Evolutionary conservation across 2,797 vertebrate genomes (phyloP).

Genomic region (Mormyrus hasselquistii): DNA sequence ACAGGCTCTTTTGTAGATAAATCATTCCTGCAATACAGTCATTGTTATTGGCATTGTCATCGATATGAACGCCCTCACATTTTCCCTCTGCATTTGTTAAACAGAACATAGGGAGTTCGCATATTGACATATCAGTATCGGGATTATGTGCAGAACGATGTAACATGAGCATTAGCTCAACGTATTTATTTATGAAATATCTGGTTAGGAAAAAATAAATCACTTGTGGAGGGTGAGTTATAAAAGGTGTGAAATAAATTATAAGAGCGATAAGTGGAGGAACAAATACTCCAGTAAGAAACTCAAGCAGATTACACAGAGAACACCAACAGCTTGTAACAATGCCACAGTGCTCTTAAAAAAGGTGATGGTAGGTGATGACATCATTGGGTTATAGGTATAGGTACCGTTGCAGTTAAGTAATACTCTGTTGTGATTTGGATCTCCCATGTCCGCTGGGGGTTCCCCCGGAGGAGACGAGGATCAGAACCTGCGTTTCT

Average conservation of each 20-base stretch:
- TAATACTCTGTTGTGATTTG: background rate
- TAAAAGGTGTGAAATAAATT: background rate
- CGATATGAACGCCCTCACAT: background rate
- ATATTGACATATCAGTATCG: conserved; percentile 1
- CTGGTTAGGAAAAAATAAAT: background rate
- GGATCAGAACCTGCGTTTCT: background rate
- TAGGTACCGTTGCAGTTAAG: background rate
- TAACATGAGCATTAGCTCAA: background rate
- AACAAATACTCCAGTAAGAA: background rate
- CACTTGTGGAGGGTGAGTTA: background rate
- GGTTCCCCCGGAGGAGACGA: background rate
- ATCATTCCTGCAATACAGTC: background rate
- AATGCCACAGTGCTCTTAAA: background rate
- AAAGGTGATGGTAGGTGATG: background rate
- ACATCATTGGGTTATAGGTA: background rate
- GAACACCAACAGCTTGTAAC: background rate
- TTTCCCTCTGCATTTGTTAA: background rate
- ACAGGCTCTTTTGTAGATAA: background rate
- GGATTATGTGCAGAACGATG: no score
- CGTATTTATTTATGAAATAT: background rate
- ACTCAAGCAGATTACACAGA: background rate
- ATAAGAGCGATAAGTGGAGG: background rate
- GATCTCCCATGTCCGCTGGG: background rate
- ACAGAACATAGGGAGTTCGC: background rate
- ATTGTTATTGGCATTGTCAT: background rate